phyloP scores from a whole-genome alignment of 2,113 vertebrate species.

The Corythornis madagascariensis region DNA sequence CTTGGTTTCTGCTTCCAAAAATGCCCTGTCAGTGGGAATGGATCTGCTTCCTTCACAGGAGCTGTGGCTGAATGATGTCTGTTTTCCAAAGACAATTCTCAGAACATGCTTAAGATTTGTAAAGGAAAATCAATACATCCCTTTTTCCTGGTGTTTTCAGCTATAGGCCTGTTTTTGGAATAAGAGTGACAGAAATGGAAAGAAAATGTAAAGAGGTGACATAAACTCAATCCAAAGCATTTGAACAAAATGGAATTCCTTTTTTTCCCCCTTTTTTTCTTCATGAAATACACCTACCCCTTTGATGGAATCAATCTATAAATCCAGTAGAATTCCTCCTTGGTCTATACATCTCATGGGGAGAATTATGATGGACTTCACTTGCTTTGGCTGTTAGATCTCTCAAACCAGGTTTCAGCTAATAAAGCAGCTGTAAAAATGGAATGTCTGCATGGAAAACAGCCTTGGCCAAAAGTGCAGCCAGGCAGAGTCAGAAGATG shows the following conservation, averaged over 20 bases:
- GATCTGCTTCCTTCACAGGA: background rate
- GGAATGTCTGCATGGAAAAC: background rate
- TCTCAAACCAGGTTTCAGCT: background rate
- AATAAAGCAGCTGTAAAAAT: slow-evolving; percentile 10
- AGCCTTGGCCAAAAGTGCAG: background rate
- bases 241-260: background rate
- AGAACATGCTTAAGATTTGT: background rate
- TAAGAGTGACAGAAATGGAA: background rate
- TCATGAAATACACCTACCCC: background rate
- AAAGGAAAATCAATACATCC: background rate
- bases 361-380: background rate
- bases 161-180: background rate
- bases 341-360: background rate
- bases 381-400: background rate
- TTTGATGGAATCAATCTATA: background rate
- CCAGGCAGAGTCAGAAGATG: background rate
- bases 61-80: background rate
- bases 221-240: background rate
- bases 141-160: background rate
- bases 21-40: background rate
- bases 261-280: background rate
- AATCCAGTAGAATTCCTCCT: background rate
- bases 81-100: background rate
- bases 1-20: background rate
- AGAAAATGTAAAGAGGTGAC: background rate